Evolutionary conservation across 2,797 vertebrate species (phyloP), one percentile per base, ranked within the genome.

Genomic region (Malurus leucopterus): DNA sequence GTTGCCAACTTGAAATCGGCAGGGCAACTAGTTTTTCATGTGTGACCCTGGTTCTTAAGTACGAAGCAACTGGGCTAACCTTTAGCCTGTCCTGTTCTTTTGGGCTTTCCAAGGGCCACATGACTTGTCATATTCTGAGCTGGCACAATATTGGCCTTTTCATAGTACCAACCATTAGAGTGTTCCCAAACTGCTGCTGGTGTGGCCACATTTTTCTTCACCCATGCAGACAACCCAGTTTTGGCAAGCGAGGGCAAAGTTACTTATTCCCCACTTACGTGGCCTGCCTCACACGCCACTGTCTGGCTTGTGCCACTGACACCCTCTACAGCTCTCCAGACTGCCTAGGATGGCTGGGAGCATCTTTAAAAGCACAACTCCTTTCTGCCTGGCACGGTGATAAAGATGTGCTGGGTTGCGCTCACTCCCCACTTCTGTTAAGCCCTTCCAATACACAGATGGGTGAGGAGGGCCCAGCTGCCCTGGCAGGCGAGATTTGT

Each of bases 371-470:
- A 34, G 6, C 23, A 6, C 32, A 23, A 19, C 9, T 78, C 6
- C 40, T 8, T 58, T 20, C 23, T 51, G 58, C 23, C 54, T 13
- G 29, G 24, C n/a, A 1, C 0, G 7, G 13, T 4, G 40, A 16
- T 6, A 21, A 8, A 18, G 17, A 12, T 19, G 49, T 1, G 1
- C 26, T 6, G 62, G 6, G 0, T 5, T 2, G 1, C 2, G 19
- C 15, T 38, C 2, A 1, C 29, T 32, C 11, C 4, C 9, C 5
- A 0, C 15, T 43, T 15, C 15, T 38, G 29, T 27, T 10, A 20
- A 26, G 10, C 30, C 11, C 26, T 64, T 59, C 29, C 30, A 4
- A 6, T 0, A 5, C 29, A 8, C 15, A 9, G 7, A 11, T 3
- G 21, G 1, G 34, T 4, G 62, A 58, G 17, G 34, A 3, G 1